Conservation (phyloP, 2,113 vertebrate species). For the Martes martes region DNA sequence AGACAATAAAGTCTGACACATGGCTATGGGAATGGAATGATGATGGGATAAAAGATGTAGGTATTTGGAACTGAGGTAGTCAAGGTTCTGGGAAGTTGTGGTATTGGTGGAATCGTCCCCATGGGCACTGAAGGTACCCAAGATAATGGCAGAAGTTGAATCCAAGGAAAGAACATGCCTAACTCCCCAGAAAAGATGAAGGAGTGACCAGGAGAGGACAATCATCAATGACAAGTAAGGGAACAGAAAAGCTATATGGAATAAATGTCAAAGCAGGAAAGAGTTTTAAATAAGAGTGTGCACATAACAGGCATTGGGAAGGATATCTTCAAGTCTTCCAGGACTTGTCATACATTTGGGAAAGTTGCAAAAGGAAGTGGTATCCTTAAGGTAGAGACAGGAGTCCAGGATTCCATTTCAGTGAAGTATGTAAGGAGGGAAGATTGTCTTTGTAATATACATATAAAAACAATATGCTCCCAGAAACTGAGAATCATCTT, state of each 20-base stretch:
- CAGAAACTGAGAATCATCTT: neutral
- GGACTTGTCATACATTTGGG: neutral
- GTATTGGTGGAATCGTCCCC: neutral
- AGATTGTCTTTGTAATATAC: neutral
- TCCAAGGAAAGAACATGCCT: neutral
- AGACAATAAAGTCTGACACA: neutral
- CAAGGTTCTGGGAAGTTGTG: neutral
- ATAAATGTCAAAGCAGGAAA: neutral
- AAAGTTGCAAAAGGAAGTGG: neutral
- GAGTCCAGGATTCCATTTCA: neutral
- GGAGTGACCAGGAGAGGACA: neutral
- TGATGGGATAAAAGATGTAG: neutral
- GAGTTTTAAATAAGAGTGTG: neutral
- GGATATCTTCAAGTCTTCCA: neutral
- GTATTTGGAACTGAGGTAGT: neutral
- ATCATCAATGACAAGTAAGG: neutral
- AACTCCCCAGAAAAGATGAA: neutral
- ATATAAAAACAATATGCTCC: neutral
- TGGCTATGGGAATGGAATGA: too few relatives aligned
- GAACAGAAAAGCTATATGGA: neutral
- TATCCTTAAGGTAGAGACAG: neutral
- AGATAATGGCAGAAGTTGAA: neutral
- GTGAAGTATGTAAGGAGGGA: neutral
- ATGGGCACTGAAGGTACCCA: neutral
- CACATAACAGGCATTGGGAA: neutral